Evolutionary conservation across 2,113 vertebrate species (phyloP), one percentile per base, ranked within the genome.

Genomic region (Cebus imitator): DNA sequence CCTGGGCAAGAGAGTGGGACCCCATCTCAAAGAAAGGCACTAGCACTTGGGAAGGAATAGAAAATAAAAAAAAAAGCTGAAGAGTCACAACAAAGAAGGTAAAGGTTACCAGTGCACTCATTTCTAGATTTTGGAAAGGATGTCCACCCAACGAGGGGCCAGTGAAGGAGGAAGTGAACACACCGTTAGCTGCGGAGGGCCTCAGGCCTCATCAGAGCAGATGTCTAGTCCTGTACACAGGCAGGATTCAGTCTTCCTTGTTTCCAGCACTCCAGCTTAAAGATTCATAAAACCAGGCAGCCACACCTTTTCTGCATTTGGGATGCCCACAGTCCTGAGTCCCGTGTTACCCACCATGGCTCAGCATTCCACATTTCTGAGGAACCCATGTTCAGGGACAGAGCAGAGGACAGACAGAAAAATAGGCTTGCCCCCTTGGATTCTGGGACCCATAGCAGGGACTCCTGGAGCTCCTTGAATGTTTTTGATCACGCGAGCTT

Each of bases 141-240:
- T 70, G 43, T 76, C 18, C 9, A 37, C 18, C 16, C 48, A 27
- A 23, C 10, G 43, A 76, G 72, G 10, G 25, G 17, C 13, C 16
- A 82, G 11, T 4, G 30, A 45, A 57, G 8, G n/a, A 75, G 25
- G 6, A 89, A 43, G 21, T 10, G 21, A 68, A 78, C 40, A 9
- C 35, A 5, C 0, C 3, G 14, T 2, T 66, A 5, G 14, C 1
- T 68, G 21, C 57, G 4, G 3, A 40, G 32, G 23, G 40, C 7
- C 23, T 73, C 37, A 10, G 9, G 1, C 72, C 17, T 37, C 30
- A 85, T 18, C n/a, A 18, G 21, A 73, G n/a, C 20, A 58, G 21
- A 20, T 0, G 16, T 43, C 2, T 21, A 6, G 6, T 32, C 23
- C 9, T 30, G 13, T 27, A 66, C 50, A 45, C 2, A 30, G 35